Conservation (phyloP, 2,113 vertebrate genomes). For the Ursus arctos region DNA sequence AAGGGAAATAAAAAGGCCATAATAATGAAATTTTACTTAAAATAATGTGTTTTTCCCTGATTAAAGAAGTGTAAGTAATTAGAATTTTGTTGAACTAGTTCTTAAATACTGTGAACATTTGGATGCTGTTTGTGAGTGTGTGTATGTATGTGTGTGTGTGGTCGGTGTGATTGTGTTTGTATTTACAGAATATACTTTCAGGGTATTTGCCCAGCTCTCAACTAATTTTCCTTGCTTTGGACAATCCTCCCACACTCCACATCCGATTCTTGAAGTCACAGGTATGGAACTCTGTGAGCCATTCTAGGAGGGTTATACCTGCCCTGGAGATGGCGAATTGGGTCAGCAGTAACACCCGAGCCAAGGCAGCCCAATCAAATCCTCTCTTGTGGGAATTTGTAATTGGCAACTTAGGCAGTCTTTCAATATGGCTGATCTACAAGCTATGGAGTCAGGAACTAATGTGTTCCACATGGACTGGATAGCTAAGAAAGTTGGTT, state of each 20-base stretch:
- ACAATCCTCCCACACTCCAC: neutral
- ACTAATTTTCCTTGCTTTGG: neutral
- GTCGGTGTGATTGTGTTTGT: neutral
- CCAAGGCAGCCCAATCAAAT: neutral
- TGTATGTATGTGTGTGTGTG: neutral
- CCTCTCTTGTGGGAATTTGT: neutral
- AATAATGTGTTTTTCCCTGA: neutral
- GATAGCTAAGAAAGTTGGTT: neutral
- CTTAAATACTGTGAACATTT: neutral
- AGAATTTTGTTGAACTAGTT: slow-evolving; percentile 20
- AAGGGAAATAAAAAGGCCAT: neutral
- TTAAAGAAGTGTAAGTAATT: neutral
- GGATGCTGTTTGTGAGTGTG: neutral
- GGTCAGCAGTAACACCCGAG: neutral
- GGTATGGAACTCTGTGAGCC: neutral
- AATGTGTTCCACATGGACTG: neutral
- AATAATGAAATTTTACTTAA: slow-evolving; percentile 39
- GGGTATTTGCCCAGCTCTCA: neutral
- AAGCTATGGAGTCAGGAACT: neutral
- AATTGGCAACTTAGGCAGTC: neutral
- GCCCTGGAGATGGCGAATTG: neutral
- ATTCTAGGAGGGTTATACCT: neutral
- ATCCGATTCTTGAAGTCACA: neutral
- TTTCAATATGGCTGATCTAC: neutral
- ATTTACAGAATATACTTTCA: neutral